Conservation (phyloP, 2,797 vertebrate species). For the Typhlichthys eigenmanni region DNA sequence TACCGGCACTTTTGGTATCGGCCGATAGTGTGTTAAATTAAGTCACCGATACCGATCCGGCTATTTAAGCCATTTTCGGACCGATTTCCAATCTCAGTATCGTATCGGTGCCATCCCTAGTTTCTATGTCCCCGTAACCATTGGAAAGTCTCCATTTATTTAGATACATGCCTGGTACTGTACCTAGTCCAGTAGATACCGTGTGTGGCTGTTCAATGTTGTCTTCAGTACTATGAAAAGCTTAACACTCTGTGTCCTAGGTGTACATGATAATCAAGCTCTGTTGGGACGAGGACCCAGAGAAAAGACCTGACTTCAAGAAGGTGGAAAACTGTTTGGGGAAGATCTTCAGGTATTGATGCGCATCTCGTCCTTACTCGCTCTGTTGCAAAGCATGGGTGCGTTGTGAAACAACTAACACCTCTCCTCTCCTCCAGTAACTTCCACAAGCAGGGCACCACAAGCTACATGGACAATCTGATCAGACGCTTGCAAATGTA, state of each 20-base stretch:
- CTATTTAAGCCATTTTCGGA: too few species aligned
- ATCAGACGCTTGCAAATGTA: conserved; percentile 94
- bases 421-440: conserved; percentile 67
- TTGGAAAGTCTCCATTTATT: too few species aligned
- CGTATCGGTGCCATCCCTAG: too few species aligned
- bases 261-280: conserved; percentile 85
- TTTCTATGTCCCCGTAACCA: too few species aligned
- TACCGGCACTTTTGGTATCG: too few species aligned
- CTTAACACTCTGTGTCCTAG: conserved; percentile 55
- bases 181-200: neutral
- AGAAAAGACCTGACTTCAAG: conserved; percentile 94
- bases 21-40: too few species aligned
- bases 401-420: neutral
- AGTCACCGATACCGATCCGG: too few species aligned
- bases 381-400: neutral
- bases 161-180: too few species aligned
- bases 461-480: conserved; percentile 97
- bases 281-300: conserved; percentile 96
- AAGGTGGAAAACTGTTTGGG: conserved; percentile 88
- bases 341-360: conserved; percentile 89
- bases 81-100: too few species aligned
- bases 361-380: neutral
- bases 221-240: neutral
- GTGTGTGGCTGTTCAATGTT: neutral
- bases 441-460: conserved; percentile 88